A percentile compares a stretch with the other conserved stretches of the same genome.
Conservation (phyloP, 2,888 invertebrate genomes). For the Caenorhabditis sp. region DNA sequence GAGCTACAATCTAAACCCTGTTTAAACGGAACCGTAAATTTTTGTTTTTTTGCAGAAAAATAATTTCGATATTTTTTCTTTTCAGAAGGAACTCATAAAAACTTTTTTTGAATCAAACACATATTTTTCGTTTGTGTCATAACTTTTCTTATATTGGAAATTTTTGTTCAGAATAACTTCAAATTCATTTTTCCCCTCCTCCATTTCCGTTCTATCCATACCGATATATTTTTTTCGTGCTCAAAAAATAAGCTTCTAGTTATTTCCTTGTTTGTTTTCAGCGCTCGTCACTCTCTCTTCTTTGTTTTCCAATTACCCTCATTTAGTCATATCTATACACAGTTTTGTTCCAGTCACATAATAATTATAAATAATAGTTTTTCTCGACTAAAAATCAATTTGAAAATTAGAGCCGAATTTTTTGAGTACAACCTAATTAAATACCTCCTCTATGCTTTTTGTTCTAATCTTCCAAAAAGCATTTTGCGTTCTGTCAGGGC, state of each 20-base stretch:
- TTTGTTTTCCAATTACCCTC: conserved; percentile 51
- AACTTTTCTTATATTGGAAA: background rate
- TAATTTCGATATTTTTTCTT: background rate
- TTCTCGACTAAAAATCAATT: background rate
- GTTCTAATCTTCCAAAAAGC: background rate
- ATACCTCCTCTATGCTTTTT: background rate
- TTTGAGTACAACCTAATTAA: background rate
- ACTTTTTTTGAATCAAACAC: background rate
- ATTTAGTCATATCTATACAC: conserved; percentile 56
- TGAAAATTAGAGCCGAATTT: background rate
- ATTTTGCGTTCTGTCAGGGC: background rate
- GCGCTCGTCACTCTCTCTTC: background rate
- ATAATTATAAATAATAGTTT: too few relatives aligned
- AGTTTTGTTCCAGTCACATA: background rate
- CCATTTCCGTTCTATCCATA: too few relatives aligned
- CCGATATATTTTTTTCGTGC: too few relatives aligned
- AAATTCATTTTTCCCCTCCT: background rate
- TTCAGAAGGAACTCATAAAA: background rate
- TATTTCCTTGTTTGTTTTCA: background rate
- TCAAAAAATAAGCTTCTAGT: background rate
- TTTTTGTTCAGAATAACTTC: too few relatives aligned
- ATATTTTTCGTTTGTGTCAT: background rate
- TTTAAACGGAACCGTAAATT: too few relatives aligned
- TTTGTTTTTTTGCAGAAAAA: too few relatives aligned
- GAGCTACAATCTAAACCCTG: too few relatives aligned